A percentile compares a stretch with the other conserved stretches of the same genome.
Evolutionary conservation across 2,113 vertebrate genomes (phyloP).

Genomic region (Oxyruncus cristatus): DNA sequence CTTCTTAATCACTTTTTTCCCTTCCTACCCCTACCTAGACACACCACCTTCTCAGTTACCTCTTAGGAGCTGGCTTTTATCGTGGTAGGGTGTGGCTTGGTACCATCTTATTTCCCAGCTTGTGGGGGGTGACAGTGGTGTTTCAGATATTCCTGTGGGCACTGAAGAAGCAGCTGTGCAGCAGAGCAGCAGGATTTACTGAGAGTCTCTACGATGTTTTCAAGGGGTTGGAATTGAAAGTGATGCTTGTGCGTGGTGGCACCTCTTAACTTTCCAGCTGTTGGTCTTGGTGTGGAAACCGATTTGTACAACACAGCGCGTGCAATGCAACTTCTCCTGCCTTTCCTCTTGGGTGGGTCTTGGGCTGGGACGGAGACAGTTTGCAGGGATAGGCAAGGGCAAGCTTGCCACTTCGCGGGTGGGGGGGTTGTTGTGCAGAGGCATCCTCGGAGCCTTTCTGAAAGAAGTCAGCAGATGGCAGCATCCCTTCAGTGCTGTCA

Average conservation of each 20-base stretch:
- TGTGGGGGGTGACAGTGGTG: background rate
- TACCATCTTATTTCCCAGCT: background rate
- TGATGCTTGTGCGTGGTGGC: background rate
- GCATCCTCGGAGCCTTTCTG: background rate
- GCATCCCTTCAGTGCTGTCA: background rate
- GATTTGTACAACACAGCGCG: rapidly evolving
- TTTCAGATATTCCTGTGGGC: background rate
- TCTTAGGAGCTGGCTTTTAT: background rate
- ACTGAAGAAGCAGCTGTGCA: background rate
- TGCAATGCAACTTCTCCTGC: background rate
- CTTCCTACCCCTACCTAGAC: background rate
- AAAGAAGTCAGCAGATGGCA: conserved; percentile 35
- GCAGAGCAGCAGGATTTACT: background rate
- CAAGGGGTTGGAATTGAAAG: background rate
- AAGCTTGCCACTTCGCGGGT: background rate
- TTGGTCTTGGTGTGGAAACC: background rate
- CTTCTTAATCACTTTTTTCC: background rate
- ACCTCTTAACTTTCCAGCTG: background rate
- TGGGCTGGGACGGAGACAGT: background rate
- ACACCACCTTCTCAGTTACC: background rate
- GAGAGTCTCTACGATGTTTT: background rate
- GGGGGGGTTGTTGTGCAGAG: rapidly evolving
- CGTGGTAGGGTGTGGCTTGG: background rate
- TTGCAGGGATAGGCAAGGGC: background rate
- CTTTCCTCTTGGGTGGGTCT: background rate